phyloP scores from a whole-genome alignment of 2,888 invertebrate species.

The Cheilosia soror region DNA sequence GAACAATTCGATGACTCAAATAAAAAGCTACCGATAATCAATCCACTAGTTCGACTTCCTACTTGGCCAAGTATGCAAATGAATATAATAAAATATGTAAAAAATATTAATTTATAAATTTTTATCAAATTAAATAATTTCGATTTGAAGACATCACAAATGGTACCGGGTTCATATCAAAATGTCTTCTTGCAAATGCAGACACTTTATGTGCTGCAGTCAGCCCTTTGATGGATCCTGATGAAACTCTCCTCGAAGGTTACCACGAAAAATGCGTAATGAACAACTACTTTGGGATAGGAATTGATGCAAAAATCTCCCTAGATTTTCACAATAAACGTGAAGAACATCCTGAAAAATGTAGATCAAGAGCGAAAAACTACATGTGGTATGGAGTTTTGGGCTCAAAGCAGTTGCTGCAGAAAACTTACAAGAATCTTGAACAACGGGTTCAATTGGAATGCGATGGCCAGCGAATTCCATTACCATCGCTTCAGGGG shows the following conservation, averaged over 20 bases:
- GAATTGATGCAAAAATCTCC: slow-evolving; percentile 98
- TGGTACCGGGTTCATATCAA: slow-evolving; percentile 95
- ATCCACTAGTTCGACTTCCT: slow-evolving; percentile 93
- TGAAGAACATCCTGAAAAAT: slow-evolving; percentile 98
- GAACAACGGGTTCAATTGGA: slow-evolving; percentile 97
- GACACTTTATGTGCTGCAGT: slow-evolving; percentile 98
- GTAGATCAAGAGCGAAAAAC: slow-evolving; percentile 95
- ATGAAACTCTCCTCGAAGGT: slow-evolving; percentile 93
- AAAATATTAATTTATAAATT: slow-evolving; percentile 79
- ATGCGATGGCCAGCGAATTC: slow-evolving; percentile 98
- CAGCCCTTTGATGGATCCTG: slow-evolving; percentile 97
- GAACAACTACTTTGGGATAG: slow-evolving; percentile 99
- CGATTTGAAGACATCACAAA: slow-evolving; percentile 83
- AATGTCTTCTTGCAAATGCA: slow-evolving; percentile 97
- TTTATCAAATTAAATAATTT: not conserved
- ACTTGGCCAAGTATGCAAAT: slow-evolving; percentile 90
- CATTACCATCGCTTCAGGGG: slow-evolving; percentile 97
- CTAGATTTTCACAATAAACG: slow-evolving; percentile 98
- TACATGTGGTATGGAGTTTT: slow-evolving; percentile 97
- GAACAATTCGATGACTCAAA: slow-evolving; percentile 84
- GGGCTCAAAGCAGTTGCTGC: slow-evolving; percentile 90
- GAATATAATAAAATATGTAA: slow-evolving; percentile 51
- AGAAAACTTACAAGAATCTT: slow-evolving; percentile 97
- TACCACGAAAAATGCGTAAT: slow-evolving; percentile 97
- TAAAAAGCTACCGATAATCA: slow-evolving; percentile 93